A percentile compares a stretch with the other conserved stretches of the same genome.
Conservation (phyloP, 1,140 invertebrate genomes). For the Hormaphis cornu region DNA sequence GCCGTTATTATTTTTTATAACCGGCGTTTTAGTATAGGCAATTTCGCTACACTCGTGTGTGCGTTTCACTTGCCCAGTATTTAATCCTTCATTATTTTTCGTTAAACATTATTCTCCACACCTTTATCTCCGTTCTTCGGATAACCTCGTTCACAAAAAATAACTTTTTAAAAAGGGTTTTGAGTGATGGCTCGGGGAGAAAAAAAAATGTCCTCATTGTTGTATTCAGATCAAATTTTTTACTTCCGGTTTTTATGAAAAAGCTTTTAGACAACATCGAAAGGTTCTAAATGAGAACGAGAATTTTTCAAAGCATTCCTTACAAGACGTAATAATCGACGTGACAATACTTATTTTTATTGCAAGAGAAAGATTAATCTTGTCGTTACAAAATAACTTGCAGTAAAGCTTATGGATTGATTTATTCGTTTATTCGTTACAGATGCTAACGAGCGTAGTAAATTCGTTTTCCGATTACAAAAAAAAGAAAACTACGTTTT, state of each 20-base stretch:
- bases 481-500: background rate
- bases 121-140: background rate
- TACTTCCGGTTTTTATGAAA: background rate
- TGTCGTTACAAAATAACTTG: background rate
- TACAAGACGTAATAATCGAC: conserved; percentile 11
- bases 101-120: conserved; percentile 1
- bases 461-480: background rate
- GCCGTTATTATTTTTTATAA: too few relatives aligned
- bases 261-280: conserved; percentile 10
- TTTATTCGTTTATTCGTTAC: conserved; percentile 4
- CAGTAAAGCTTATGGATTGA: background rate
- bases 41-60: conserved; percentile 16
- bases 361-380: background rate
- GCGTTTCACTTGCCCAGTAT: background rate
- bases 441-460: background rate
- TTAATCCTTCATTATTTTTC: conserved; percentile 7
- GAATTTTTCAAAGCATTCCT: conserved; percentile 6
- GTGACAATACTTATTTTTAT: conserved; percentile 12
- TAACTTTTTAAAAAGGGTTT: conserved; percentile 10
- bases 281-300: background rate
- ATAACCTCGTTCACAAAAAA: background rate
- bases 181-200: conserved; percentile 10
- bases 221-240: conserved; percentile 24
- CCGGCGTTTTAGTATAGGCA: background rate
- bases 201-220: conserved; percentile 12